Evolutionary conservation across 2,113 vertebrate genomes (phyloP), one percentile per base, ranked within the genome.

Genomic region (Anoura caudifer): DNA sequence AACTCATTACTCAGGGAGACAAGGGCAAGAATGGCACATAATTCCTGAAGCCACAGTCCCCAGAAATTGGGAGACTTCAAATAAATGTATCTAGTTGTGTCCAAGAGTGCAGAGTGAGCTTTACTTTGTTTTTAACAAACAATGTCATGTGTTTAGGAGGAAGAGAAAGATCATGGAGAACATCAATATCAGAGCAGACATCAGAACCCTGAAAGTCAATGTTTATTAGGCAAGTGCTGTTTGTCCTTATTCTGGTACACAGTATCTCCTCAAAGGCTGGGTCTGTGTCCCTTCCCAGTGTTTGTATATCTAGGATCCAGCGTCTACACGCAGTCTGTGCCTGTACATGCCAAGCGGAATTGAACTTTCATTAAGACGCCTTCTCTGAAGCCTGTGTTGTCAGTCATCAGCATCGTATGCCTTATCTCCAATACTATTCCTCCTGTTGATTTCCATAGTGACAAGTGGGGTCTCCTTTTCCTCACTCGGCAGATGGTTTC

Each of bases 81-180:
- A 90, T 14, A 84, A 90, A 70, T 28, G 2, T 52, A 73, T 61
- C 52, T 61, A 28, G 4, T 65, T 61, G 3, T 77, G 6, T 8
- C 12, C 33, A 88, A 67, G 67, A 36, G 67, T 59, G 36, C n/a
- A 50, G 16, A 43, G 0, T 56, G 12, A 90, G 16, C 41, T 70
- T 81, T 73, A 43, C n/a, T 76, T 95, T 96, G 28, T 75, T 41
- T 96, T 91, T 79, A 36, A 65, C 63, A 95, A 95, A 81, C 8
- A 79, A 56, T 3, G 59, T 0, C 1, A 2, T 31, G n/a, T 63
- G 2, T 77, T 73, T 79, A 50, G 28, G 24, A 5, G 15, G 11
- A 91, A 87, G 24, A 16, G 59, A 65, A 87, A 15, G 11, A 38
- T 86, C 33, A 26, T 14, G 3, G 20, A 75, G 47, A 92, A 79